Evolutionary conservation across 2,113 vertebrate species (phyloP).

Genomic region (Psittacus erithacus): DNA sequence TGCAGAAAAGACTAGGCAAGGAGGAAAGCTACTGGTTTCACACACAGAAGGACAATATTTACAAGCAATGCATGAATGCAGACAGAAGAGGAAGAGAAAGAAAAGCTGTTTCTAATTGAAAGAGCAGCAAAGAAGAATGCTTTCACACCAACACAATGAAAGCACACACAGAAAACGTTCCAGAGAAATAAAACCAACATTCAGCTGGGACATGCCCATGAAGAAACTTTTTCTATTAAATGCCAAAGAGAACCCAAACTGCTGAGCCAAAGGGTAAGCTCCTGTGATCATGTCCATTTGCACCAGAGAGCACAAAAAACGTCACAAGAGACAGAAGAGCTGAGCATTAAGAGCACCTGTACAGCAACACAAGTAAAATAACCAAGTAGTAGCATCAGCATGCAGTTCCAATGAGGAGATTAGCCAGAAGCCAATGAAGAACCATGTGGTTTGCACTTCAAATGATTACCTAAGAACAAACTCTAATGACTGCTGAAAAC

Average conservation of each 20-base stretch:
- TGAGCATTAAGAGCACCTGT: not conserved
- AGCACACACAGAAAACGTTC: not conserved
- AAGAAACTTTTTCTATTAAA: not conserved
- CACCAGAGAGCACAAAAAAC: not conserved
- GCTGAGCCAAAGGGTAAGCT: not conserved
- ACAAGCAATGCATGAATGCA: not conserved
- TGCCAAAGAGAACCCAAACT: not conserved
- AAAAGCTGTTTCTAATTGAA: slow-evolving; percentile 11
- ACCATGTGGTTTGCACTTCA: not conserved
- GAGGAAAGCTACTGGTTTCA: not conserved
- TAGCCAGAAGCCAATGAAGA: not conserved
- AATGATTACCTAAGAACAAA: not conserved
- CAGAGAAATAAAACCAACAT: not conserved
- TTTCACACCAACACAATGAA: not conserved
- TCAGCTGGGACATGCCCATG: not conserved
- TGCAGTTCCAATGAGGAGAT: rapidly evolving
- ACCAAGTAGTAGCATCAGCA: not conserved
- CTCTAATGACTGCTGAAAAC: not conserved
- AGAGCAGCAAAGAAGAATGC: slow-evolving; percentile 1
- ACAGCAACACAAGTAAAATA: not conserved
- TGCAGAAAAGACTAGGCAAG: not conserved
- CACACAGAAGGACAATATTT: not conserved
- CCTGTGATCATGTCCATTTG: not conserved
- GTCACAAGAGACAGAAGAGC: not conserved
- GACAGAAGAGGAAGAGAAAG: not conserved